Conservation (phyloP, 1,140 invertebrate genomes). For the Caenorhabditis remanei region DNA sequence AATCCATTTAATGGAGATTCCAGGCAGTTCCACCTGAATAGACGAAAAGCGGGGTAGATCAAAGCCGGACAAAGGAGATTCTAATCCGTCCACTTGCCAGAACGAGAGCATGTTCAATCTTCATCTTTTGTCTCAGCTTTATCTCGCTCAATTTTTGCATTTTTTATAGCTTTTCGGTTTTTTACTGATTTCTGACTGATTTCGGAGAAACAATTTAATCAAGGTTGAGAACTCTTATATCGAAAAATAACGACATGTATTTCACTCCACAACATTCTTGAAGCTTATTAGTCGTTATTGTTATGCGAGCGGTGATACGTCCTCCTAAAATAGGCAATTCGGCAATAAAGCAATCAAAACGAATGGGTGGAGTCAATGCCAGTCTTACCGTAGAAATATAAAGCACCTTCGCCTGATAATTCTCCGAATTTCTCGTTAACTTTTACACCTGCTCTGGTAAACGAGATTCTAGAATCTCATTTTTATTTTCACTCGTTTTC, state of each 20-base stretch:
- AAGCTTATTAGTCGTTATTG: slow-evolving; percentile 1
- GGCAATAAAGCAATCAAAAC: neutral
- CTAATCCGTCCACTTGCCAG: neutral
- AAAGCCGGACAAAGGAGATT: neutral
- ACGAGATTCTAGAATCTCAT: neutral
- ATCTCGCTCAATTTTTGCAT: neutral
- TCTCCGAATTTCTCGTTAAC: slow-evolving; percentile 1
- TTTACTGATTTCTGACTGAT: too few relatives aligned
- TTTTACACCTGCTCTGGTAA: slow-evolving; percentile 12
- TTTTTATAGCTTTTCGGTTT: neutral
- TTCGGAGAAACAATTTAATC: too few relatives aligned
- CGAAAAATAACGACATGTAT: too few relatives aligned
- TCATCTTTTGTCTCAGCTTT: neutral
- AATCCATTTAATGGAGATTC: slow-evolving; percentile 31
- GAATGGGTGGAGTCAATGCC: neutral
- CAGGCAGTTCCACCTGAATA: slow-evolving; percentile 17
- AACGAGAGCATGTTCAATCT: neutral
- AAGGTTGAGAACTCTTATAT: too few relatives aligned
- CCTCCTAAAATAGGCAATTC: neutral
- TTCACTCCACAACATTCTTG: neutral
- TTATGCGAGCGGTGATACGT: neutral
- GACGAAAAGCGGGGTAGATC: neutral
- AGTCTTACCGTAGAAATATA: slow-evolving; percentile 1
- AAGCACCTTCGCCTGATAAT: neutral
- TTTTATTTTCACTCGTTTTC: neutral